Base-by-base conservation (phyloP, 92 coral and sea anemone species). In the Plumapathes pennacea region DNA sequence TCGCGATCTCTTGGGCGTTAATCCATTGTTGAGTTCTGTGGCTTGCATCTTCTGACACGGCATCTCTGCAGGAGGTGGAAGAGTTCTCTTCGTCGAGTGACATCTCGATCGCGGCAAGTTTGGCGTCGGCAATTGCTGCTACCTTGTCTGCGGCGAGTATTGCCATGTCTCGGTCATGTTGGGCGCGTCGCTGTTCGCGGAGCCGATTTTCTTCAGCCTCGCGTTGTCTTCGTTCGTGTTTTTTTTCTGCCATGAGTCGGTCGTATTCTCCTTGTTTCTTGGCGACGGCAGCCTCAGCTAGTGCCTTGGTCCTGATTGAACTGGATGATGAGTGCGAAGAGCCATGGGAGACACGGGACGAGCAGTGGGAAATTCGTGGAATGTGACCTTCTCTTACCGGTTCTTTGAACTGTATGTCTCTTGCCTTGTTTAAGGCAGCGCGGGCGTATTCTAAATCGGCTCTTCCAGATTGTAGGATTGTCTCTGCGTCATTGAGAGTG, bases 201-300 rank as follows among this genome's bases (percentile, higher is more conserved):
- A 12, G 30, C 9, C 58, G 40, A 38, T 64, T 59, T 55, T 61
- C 81, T 19, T 77, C 85, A 0, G 85, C 81, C 40, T 80, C 76
- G 27, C 26, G 64, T 34, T 72, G 62, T 27, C 69, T 55, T 15
- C 43, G 34, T 13, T 54, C 76, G 32, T 17, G 48, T 25, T 71
- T 75, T 32, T 72, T 71, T 46, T 71, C 61, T 0, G 86, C 80
- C 54, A 79, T 72, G 3, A 63, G 20, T 38, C 25, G 64, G 45
- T 80, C 81, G 58, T 52, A 80, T 32, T 80, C 58, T 28, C 74
- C 86, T 48, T 80, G 75, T 23, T 80, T 41, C 45, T 38, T 57
- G 13, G 70, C 68, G 29, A 71, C 86, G 8, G 79, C 79, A n/a
- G 72, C 79, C 19, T 72, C 81, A 0, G 80, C 80, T 20, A 63